Conservation (phyloP, 2,888 invertebrate species). For the Volucella zonaria region DNA sequence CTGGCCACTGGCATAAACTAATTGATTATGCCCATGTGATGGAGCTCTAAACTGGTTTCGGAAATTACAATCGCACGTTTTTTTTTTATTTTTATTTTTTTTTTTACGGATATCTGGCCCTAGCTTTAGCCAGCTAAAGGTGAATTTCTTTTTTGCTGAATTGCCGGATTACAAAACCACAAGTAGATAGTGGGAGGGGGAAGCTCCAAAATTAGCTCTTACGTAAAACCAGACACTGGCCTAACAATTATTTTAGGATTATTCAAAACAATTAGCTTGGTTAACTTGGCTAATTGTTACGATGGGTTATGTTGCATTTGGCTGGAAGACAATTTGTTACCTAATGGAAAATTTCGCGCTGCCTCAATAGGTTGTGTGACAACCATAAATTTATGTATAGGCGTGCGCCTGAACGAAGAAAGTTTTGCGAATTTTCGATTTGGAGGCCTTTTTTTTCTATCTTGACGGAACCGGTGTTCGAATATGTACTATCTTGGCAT, state of each 20-base stretch:
- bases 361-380: conserved; percentile 13
- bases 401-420: conserved; percentile 21
- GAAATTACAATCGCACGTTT: conserved; percentile 3
- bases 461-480: neutral
- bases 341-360: conserved; percentile 29
- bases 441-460: neutral
- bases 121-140: conserved; percentile 23
- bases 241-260: conserved; percentile 32
- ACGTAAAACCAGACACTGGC: conserved; percentile 34
- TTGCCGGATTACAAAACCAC: conserved; percentile 50
- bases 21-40: conserved; percentile 52
- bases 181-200: conserved; percentile 13
- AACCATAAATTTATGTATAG: neutral
- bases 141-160: conserved; percentile 30
- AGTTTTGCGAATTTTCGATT: conserved; percentile 24
- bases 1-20: conserved; percentile 47
- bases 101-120: neutral
- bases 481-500: neutral
- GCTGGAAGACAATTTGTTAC: conserved; percentile 17
- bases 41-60: conserved; percentile 42
- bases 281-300: conserved; percentile 38
- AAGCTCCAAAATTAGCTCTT: conserved; percentile 37
- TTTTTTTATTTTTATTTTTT: neutral
- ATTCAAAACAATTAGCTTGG: conserved; percentile 34
- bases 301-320: neutral